Evolutionary conservation across 2,113 vertebrate genomes (phyloP), one percentile per base, ranked within the genome.

Genomic region (Chiloscyllium plagiosum): DNA sequence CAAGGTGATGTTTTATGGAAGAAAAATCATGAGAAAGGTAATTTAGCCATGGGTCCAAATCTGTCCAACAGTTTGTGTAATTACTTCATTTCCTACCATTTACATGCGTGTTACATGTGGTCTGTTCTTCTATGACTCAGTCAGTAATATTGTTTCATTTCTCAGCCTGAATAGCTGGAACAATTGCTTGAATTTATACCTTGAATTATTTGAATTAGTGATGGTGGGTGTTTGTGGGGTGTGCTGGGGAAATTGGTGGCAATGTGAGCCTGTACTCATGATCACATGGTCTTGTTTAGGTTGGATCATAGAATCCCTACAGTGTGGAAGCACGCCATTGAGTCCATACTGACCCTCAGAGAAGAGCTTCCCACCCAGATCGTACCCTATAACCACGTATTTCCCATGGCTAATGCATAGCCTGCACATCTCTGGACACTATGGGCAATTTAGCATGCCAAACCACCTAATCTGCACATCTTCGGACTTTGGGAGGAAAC

Each of bases 21-120:
- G 99, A 78, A 99, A 99, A 97, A 99, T 99, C 96, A 99, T 99
- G 98, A 98, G 99, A 96, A 99, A 99, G 98, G 98, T 99, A 96
- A 96, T 95, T 85, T 72, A 47, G 94, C 42, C 52, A 2, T 70
- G 4, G 29, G 20, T 29, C 33, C 33, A 15, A 66, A 50, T 50
- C 50, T 26, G 22, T 50, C 42, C 17, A 50, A 42, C 17, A 65
- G n/a, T 42, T 94, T 61, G 26, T 61, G 26, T 37, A n/a, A 1
- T 29, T 92, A 65, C n/a, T 93, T 42, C 33, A 90, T 65, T 61
- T 56, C 24, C 50, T 52, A 3, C 26, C 24, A 4, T 29, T 19
- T 47, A 19, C 4, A 22, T 66, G 37, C 20, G 22, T 20, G 33
- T n/a, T 6, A 10, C n/a, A 89, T 24, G 10, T 33, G 0, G 29